Conservation (phyloP, 2,888 invertebrate species). For the Mythimna ferrago region DNA sequence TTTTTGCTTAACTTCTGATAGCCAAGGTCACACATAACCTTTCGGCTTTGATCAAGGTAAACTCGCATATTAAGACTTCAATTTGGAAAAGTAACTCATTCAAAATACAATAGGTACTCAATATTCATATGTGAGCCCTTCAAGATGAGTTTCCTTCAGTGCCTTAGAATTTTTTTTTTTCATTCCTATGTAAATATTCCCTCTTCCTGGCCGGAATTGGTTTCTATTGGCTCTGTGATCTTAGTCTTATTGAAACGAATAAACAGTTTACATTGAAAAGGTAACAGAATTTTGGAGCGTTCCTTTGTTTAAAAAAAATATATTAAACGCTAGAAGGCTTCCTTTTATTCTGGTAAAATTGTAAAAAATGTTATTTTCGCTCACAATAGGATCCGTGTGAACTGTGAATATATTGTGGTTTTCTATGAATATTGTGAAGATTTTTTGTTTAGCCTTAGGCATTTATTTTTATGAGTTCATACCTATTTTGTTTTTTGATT, state of each 20-base stretch:
- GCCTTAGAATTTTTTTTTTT: slow-evolving; percentile 72
- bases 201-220: slow-evolving; percentile 71
- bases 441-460: slow-evolving; percentile 11
- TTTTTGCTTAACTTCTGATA: slow-evolving; percentile 16
- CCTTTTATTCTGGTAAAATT: slow-evolving; percentile 31
- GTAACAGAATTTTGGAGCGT: slow-evolving; percentile 29
- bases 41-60: slow-evolving; percentile 26
- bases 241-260: slow-evolving; percentile 72
- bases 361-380: slow-evolving; percentile 35
- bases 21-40: slow-evolving; percentile 12
- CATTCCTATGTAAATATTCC: slow-evolving; percentile 74
- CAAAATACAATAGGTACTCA: slow-evolving; percentile 60
- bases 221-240: slow-evolving; percentile 71
- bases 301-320: slow-evolving; percentile 48
- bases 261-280: slow-evolving; percentile 63
- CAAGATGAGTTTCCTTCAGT: slow-evolving; percentile 48
- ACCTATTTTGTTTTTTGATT: neutral
- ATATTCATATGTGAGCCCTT: slow-evolving; percentile 48
- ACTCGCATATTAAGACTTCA: slow-evolving; percentile 44
- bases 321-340: slow-evolving; percentile 30
- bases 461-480: neutral
- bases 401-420: slow-evolving; percentile 10
- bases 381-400: slow-evolving; percentile 11
- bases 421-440: slow-evolving; percentile 15
- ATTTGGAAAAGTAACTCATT: slow-evolving; percentile 56